Evolutionary conservation across 2,797 vertebrate species (phyloP).

Genomic region (Tolypeutes matacus): DNA sequence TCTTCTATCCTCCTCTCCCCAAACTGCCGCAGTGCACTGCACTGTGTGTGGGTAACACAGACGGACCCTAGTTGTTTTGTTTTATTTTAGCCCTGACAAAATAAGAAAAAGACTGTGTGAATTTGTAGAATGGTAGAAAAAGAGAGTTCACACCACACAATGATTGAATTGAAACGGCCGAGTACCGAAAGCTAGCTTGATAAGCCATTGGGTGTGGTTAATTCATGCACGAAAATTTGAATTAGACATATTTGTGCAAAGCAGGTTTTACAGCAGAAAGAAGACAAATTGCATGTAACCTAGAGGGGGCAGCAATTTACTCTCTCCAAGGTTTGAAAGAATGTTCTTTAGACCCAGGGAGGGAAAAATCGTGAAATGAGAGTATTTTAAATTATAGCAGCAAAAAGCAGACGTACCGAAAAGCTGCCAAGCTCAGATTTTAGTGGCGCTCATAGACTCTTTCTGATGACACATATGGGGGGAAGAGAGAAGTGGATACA

Average conservation of each 20-base stretch:
- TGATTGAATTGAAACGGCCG: neutral
- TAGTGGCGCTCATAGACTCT: constrained; percentile 76
- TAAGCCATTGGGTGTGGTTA: neutral
- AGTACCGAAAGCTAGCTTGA: neutral
- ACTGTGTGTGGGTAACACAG: neutral
- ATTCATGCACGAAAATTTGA: neutral
- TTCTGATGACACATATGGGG: constrained; percentile 76
- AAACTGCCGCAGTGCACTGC: accelerated
- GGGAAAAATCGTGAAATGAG: constrained; percentile 56
- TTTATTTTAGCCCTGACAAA: neutral
- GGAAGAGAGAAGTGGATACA: constrained; percentile 61
- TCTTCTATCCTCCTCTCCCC: accelerated
- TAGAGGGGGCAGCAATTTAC: constrained; percentile 82
- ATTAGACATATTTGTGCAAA: neutral
- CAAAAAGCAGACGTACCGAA: constrained; percentile 73
- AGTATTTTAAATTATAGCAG: constrained; percentile 80
- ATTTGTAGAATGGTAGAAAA: neutral
- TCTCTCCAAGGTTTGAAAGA: constrained; percentile 63
- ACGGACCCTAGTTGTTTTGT: neutral
- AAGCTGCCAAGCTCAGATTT: constrained; percentile 81
- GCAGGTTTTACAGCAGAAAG: neutral
- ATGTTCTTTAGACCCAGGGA: constrained; percentile 64
- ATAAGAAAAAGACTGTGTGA: neutral
- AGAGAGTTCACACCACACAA: neutral
- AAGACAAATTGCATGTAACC: constrained; percentile 71